These are phyloP conservation scores for Aricia agestis DNA, from an alignment of 1,140 invertebrate species.

Conservation along the genomic window DNA sequence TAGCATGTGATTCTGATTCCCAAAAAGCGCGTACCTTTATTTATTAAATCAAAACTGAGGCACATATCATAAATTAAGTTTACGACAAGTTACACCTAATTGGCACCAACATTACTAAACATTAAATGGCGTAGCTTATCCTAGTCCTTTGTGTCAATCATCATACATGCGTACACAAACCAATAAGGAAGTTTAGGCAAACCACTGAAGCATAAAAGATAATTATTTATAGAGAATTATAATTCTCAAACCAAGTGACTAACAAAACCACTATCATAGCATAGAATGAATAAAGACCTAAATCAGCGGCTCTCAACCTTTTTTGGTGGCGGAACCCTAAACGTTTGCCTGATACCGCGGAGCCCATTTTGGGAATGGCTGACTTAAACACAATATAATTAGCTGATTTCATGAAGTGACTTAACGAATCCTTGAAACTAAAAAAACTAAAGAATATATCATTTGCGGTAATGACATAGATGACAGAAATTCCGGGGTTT, in stretches of 20 bases:
- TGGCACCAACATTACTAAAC: too few species aligned
- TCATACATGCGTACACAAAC: neutral
- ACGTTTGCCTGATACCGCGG: too few species aligned
- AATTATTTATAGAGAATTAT: neutral
- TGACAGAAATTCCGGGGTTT: neutral
- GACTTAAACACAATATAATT: neutral
- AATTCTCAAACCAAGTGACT: neutral
- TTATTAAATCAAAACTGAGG: too few species aligned
- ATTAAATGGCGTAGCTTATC: neutral
- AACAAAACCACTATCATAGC: neutral
- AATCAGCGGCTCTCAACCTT: too few species aligned
- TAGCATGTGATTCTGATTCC: too few species aligned
- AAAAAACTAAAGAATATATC: neutral
- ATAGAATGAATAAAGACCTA: neutral
- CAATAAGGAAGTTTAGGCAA: neutral
- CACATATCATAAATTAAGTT: too few species aligned
- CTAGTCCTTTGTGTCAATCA: neutral
- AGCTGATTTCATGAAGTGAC: neutral
- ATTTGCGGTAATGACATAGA: neutral
- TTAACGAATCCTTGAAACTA: neutral
- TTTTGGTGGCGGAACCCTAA: too few species aligned
- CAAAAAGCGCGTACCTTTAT: too few species aligned
- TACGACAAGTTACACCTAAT: too few species aligned
- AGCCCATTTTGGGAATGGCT: too few species aligned
- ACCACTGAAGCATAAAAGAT: slow-evolving; percentile 1